Conservation (phyloP, 2,797 vertebrate species). For the Diceros bicornis region DNA sequence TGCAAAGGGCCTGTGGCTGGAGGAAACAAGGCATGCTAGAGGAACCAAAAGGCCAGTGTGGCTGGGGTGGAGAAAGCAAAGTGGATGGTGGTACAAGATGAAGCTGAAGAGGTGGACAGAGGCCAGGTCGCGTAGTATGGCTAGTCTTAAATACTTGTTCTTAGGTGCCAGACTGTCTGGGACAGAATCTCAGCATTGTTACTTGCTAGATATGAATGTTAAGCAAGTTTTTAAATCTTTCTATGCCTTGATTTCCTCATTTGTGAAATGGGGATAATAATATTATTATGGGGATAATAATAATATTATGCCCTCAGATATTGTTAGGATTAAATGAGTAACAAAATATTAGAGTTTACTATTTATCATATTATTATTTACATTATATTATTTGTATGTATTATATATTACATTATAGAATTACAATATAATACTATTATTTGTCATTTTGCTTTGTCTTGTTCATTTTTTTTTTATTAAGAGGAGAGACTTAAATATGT, state of each 20-base stretch:
- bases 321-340: not conserved
- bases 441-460: not conserved
- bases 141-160: not conserved
- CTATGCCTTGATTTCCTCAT: not conserved
- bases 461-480: not conserved
- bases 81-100: not conserved
- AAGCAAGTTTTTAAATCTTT: conserved; percentile 20
- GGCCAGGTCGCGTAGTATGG: not conserved
- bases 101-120: not conserved
- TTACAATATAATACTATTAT: not conserved
- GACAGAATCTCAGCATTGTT: not conserved
- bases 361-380: not conserved
- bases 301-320: not conserved
- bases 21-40: not conserved
- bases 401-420: not conserved
- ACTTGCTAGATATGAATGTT: not conserved
- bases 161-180: not conserved
- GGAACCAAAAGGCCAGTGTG: not conserved
- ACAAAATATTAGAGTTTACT: not conserved
- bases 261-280: not conserved
- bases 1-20: not conserved
- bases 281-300: not conserved
- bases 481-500: not conserved
- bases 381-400: not conserved
- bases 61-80: not conserved